Percentiles rank a stretch among this genome's conserved stretches.
phyloP scores from a whole-genome alignment of 2,888 invertebrate species.

The Monoplex corrugatus region DNA sequence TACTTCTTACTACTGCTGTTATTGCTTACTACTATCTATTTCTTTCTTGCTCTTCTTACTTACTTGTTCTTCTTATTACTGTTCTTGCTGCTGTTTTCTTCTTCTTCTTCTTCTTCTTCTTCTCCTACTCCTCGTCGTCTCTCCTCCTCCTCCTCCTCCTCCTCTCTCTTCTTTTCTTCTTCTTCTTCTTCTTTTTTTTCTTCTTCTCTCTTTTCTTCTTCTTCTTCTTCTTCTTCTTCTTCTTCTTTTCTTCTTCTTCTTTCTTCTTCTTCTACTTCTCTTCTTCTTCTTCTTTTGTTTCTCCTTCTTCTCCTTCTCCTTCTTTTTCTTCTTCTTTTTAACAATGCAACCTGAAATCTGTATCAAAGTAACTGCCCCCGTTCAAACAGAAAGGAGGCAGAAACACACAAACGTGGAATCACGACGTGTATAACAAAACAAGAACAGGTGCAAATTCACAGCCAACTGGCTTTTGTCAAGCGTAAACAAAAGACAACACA shows the following conservation, averaged over 20 bases:
- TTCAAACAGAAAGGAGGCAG: no score
- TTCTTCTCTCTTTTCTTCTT: neutral
- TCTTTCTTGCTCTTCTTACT: neutral
- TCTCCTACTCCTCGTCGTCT: neutral
- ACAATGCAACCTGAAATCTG: no score
- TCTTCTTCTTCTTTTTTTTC: neutral
- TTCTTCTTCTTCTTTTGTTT: neutral
- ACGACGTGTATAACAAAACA: no score
- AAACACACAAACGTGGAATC: no score
- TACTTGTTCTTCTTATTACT: neutral
- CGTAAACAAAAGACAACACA: no score
- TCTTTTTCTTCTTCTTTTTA: neutral
- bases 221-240: neutral
- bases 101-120: neutral
- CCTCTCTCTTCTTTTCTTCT: neutral
- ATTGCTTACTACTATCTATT: no score
- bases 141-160: neutral
- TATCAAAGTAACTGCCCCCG: no score
- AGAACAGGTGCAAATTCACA: no score
- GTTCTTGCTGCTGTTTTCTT: no score
- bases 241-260: neutral
- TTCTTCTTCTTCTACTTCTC: neutral
- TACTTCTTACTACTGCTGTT: no score
- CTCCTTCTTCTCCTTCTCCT: neutral
- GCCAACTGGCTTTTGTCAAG: no score